Conservation (phyloP, 1,140 invertebrate genomes). For the Druon quercuslanigerum region DNA sequence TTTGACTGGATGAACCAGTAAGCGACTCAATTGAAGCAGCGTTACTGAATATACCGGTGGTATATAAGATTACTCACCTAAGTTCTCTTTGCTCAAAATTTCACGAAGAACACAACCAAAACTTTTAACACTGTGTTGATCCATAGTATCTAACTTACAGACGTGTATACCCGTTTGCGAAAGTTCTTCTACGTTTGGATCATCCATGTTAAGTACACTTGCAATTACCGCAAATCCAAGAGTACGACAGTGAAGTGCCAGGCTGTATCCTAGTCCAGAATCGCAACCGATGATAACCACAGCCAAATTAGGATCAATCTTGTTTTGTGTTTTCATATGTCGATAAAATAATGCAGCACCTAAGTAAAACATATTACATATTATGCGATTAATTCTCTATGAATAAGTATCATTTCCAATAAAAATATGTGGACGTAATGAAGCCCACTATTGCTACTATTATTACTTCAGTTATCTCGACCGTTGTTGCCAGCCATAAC, state of each 20-base stretch:
- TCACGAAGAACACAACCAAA: slow-evolving; percentile 28
- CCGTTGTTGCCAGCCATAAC: too few species aligned
- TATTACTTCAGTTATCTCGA: too few species aligned
- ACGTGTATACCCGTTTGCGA: slow-evolving; percentile 70
- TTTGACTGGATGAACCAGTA: too few species aligned
- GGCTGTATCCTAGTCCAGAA: slow-evolving; percentile 86
- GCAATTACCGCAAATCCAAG: slow-evolving; percentile 82
- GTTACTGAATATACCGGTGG: too few species aligned
- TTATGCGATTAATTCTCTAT: slow-evolving; percentile 27
- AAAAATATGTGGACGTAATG: slow-evolving; percentile 41
- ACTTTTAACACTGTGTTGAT: slow-evolving; percentile 32
- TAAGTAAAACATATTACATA: slow-evolving; percentile 32
- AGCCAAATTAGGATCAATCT: slow-evolving; percentile 62
- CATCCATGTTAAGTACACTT: slow-evolving; percentile 79
- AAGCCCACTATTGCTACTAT: too few species aligned
- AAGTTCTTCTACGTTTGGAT: slow-evolving; percentile 74
- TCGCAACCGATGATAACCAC: slow-evolving; percentile 88
- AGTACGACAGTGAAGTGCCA: slow-evolving; percentile 79
- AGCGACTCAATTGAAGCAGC: too few species aligned
- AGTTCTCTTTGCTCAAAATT: slow-evolving; percentile 1
- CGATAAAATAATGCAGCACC: slow-evolving; percentile 38
- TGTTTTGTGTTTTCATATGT: slow-evolving; percentile 1
- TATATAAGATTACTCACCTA: slow-evolving; percentile 31
- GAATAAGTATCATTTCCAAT: slow-evolving; percentile 42
- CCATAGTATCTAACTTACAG: slow-evolving; percentile 79